phyloP scores from a whole-genome alignment of 2,797 vertebrate genomes.

The Sitta carolinensis region DNA sequence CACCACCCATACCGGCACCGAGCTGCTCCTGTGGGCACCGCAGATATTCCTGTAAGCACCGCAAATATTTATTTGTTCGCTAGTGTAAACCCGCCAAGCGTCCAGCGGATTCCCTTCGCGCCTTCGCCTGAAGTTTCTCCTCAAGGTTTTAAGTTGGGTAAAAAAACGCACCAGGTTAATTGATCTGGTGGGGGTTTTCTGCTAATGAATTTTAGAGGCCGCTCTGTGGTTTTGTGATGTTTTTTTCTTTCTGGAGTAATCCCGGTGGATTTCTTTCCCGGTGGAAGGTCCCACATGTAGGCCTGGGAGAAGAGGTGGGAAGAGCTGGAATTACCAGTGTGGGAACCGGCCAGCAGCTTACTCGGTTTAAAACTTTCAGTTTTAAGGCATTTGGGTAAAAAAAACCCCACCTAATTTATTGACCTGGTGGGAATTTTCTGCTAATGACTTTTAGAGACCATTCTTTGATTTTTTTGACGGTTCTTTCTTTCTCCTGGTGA shows the following conservation, averaged over 20 bases:
- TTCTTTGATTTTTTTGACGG: too few relatives aligned
- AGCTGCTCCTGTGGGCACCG: background rate
- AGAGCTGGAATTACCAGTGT: background rate
- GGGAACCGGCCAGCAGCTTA: background rate
- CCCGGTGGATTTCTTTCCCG: too few relatives aligned
- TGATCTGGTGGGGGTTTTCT: background rate
- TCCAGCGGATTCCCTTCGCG: background rate
- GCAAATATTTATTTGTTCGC: background rate
- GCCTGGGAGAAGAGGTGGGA: background rate
- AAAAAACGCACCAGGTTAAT: background rate
- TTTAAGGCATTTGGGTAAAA: background rate
- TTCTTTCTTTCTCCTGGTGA: background rate
- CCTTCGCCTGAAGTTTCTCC: background rate
- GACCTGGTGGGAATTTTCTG: background rate
- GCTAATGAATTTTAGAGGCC: background rate
- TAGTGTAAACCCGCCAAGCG: background rate
- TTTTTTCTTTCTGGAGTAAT: background rate
- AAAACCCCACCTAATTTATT: background rate
- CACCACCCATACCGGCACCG: accelerated
- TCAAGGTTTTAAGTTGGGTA: background rate
- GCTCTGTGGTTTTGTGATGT: too few relatives aligned
- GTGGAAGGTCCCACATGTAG: background rate
- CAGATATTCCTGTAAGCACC: background rate
- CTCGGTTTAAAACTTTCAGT: background rate
- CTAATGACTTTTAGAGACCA: background rate